Evolutionary conservation across 2,888 invertebrate genomes (phyloP).

Genomic region (Apotomis betuletana): DNA sequence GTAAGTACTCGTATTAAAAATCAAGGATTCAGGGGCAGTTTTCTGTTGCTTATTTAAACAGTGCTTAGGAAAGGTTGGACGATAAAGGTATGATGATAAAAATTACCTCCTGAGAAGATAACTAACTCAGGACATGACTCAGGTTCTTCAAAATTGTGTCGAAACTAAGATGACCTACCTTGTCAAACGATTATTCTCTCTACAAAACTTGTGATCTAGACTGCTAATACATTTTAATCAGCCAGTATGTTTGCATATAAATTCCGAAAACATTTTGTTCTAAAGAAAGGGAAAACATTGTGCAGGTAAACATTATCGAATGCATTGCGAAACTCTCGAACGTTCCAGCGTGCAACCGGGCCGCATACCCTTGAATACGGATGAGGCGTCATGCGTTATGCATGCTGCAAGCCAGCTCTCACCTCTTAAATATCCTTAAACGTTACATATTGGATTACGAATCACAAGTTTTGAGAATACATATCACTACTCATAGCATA

Average conservation of each 20-base stretch:
- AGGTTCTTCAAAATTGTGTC: too few relatives aligned
- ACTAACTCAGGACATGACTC: too few relatives aligned
- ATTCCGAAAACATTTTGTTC: background rate
- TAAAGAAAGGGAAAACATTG: slow-evolving; percentile 36
- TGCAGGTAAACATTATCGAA: slow-evolving; percentile 35
- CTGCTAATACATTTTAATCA: background rate
- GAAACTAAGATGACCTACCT: too few relatives aligned
- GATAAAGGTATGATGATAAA: too few relatives aligned
- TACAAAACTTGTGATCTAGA: too few relatives aligned
- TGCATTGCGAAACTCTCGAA: slow-evolving; percentile 47
- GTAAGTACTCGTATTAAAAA: too few relatives aligned
- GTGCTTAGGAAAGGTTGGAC: too few relatives aligned
- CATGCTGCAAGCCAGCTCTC: slow-evolving; percentile 58
- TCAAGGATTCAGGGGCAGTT: too few relatives aligned
- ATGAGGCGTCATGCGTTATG: slow-evolving; percentile 69
- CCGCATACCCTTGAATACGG: slow-evolving; percentile 74
- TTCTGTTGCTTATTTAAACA: too few relatives aligned
- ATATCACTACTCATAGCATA: too few relatives aligned
- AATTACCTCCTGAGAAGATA: too few relatives aligned
- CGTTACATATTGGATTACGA: slow-evolving; percentile 30
- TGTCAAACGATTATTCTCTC: too few relatives aligned
- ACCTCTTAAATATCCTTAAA: slow-evolving; percentile 38
- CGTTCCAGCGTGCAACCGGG: slow-evolving; percentile 63
- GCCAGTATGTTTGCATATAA: background rate
- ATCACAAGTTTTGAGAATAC: background rate